Evolutionary conservation across 2,797 vertebrate genomes (phyloP).

Genomic region (Selene dorsalis): DNA sequence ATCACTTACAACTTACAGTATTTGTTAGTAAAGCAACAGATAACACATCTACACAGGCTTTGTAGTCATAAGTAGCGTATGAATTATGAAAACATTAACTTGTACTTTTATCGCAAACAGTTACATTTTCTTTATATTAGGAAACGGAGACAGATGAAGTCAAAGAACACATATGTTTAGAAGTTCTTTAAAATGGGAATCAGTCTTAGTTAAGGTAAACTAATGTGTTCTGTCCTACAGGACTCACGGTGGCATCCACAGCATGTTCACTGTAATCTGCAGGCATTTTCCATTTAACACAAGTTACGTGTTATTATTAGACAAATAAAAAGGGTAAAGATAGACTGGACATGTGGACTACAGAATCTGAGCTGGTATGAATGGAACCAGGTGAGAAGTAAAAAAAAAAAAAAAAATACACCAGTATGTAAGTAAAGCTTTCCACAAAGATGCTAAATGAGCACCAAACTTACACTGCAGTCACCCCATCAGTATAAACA

Average conservation of each 20-base stretch:
- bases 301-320: no score
- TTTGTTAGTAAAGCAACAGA: slow-evolving; percentile 28
- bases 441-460: no score
- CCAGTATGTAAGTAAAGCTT: not conserved
- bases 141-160: slow-evolving; percentile 19
- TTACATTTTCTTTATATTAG: slow-evolving; percentile 9
- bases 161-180: slow-evolving; percentile 11
- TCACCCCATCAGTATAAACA: not conserved
- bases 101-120: no score
- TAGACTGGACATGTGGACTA: not conserved
- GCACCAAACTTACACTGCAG: not conserved
- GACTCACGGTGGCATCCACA: no score
- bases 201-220: slow-evolving; percentile 8
- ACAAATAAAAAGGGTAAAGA: not conserved
- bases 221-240: no score
- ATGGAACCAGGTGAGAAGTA: not conserved
- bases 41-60: not conserved
- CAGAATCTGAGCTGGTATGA: not conserved
- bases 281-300: no score
- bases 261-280: no score
- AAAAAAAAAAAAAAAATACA: no score
- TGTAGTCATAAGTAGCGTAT: not conserved
- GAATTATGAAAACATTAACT: not conserved
- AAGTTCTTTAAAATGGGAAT: slow-evolving; percentile 7
- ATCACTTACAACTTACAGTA: not conserved